These are phyloP conservation scores for Shargacucullia verbasci DNA, from an alignment of 2,888 invertebrate genomes.

Conservation along the genomic window DNA sequence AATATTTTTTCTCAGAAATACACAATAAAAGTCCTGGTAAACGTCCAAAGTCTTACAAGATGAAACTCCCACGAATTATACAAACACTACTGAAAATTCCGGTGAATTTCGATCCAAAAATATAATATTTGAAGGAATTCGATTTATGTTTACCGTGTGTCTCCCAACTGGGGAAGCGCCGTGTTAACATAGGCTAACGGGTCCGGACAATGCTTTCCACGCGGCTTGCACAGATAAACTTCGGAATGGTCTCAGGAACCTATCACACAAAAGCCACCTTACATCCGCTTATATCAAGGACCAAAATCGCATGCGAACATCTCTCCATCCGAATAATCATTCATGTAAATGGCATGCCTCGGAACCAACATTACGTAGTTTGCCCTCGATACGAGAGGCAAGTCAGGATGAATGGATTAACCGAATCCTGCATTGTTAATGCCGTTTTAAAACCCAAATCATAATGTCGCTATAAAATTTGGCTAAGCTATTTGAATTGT, in stretches of 20 bases:
- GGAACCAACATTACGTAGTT: constrained; percentile 79
- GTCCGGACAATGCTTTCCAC: constrained; percentile 75
- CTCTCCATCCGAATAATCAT: constrained; percentile 76
- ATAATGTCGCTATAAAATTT: not conserved
- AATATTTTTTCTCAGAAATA: not conserved
- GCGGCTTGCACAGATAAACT: constrained; percentile 77
- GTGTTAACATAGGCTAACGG: constrained; percentile 76
- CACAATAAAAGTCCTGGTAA: not conserved
- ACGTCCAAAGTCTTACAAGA: not conserved
- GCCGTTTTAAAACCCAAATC: constrained; percentile 61
- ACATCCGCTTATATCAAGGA: constrained; percentile 55
- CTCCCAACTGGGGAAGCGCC: constrained; percentile 56
- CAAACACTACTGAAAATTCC: not conserved
- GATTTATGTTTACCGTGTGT: constrained; percentile 62
- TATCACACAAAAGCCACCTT: constrained; percentile 61
- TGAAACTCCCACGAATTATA: not conserved
- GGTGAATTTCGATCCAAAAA: constrained; percentile 9
- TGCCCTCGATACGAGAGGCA: constrained; percentile 73
- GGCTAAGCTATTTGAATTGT: too few relatives aligned
- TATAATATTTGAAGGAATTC: constrained; percentile 54
- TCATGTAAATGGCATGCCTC: constrained; percentile 83
- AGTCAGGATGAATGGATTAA: constrained; percentile 78
- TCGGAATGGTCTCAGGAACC: constrained; percentile 60
- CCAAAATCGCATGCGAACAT: constrained; percentile 56
- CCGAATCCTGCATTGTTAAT: constrained; percentile 71